Evolutionary conservation across 2,888 invertebrate species (phyloP).

Genomic region (Diachrysia chrysitis): DNA sequence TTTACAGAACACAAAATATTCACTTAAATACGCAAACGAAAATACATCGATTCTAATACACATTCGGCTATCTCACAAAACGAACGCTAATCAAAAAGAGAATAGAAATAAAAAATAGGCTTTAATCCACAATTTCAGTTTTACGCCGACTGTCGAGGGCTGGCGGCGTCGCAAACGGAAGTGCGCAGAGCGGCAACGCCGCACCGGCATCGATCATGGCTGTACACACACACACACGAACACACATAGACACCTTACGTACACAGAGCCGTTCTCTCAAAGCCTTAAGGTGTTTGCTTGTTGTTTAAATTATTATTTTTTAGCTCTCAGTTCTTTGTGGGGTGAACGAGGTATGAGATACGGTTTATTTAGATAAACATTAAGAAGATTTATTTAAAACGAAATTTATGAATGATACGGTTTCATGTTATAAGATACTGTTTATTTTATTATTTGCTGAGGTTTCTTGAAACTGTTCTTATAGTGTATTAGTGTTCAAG

Average conservation of each 20-base stretch:
- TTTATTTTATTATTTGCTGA: not conserved
- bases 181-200: constrained; percentile 76
- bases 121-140: constrained; percentile 70
- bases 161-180: constrained; percentile 75
- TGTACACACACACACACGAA: constrained; percentile 69
- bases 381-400: not conserved
- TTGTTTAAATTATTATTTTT: constrained; percentile 61
- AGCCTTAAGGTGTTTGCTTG: constrained; percentile 63
- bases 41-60: not conserved
- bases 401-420: not conserved
- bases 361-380: constrained; percentile 18
- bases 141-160: constrained; percentile 70
- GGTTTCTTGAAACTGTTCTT: no score
- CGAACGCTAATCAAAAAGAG: constrained; percentile 19
- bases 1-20: not conserved
- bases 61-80: constrained; percentile 7
- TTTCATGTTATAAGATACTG: not conserved
- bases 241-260: constrained; percentile 49
- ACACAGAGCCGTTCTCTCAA: constrained; percentile 46
- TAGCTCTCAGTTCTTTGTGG: constrained; percentile 40
- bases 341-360: constrained; percentile 42
- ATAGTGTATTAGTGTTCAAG: no score
- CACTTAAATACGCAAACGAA: not conserved
- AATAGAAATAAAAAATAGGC: constrained; percentile 60
- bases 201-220: constrained; percentile 90